Base-by-base conservation (phyloP, 2,797 vertebrate genomes). In the Cossypha heuglini region DNA sequence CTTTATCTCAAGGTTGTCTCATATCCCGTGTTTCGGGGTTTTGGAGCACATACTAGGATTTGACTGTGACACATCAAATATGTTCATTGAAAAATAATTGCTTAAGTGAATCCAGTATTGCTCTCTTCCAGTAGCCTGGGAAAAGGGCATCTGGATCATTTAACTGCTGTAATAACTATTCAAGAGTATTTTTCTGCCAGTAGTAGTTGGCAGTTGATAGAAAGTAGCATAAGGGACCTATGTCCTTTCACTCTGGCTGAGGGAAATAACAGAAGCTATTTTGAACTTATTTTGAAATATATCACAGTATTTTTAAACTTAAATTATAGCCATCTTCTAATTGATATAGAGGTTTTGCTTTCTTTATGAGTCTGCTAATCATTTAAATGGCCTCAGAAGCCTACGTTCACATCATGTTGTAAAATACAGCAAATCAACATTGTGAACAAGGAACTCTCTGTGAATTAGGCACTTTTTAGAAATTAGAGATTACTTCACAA, bases 381-480 rank as follows among this genome's bases (percentile, higher is more conserved):
- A 73, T 66, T 73, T 62, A 61, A 72, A 54, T 24, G 31, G 59
- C 51, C 58, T 61, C 84, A 62, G 83, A 83, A 79, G 13, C 62
- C 28, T 37, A n/a, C 0, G 0, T 51, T 85, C 62, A 54, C 43
- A 33, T 62, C 43, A 15, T 0, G 4, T 43, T 72, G 46, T 64
- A 62, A 86, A 86, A 78, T 73, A 75, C 33, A 62, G 71, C 1
- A 0, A 0, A 73, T 61, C 29, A 22, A 37, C 42, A 12, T 19
- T 10, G 21, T n/a, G 63, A 91, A 92, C 74, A 92, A 94, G 93
- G 88, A 96, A 37, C 93, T 85, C 57, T 90, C 84, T 92, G 66
- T 95, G 78, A 87, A 76, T 91, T 72, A 49, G 46, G 69, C 67
- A 82, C 57, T 49, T 90, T 25, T 33, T 25, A 78, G 77, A 67